phyloP scores from a whole-genome alignment of 2,113 vertebrate genomes.

The Falco punctatus region DNA sequence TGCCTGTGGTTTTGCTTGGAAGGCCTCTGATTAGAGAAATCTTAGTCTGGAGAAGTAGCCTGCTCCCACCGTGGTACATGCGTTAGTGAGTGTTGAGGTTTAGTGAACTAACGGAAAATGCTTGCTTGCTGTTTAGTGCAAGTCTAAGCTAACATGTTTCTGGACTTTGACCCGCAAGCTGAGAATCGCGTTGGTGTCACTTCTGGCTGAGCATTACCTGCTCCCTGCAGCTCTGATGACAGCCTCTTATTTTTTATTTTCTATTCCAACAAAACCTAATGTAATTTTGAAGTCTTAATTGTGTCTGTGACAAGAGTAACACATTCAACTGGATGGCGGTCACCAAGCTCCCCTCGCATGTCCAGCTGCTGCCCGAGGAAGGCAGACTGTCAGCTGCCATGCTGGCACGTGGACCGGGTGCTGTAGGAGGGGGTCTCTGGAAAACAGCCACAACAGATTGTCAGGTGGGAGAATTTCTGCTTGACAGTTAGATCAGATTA shows the following conservation, averaged over 20 bases:
- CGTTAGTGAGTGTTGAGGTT: accelerated
- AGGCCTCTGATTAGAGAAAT: neutral
- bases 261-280: neutral
- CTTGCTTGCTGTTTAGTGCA: neutral
- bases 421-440: neutral
- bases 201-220: neutral
- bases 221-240: neutral
- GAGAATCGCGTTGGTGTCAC: accelerated
- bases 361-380: neutral
- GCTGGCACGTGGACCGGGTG: neutral
- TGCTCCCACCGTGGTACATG: accelerated
- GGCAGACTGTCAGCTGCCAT: accelerated
- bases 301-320: neutral
- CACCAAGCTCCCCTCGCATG: accelerated
- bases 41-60: neutral
- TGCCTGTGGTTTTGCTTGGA: neutral
- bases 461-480: neutral
- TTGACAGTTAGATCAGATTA: neutral
- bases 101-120: accelerated
- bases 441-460: neutral
- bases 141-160: neutral
- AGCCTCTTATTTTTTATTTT: neutral
- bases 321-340: accelerated
- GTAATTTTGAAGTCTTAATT: neutral
- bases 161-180: slow-evolving; percentile 26